phyloP scores from a whole-genome alignment of 2,797 vertebrate species.

The Pogonophryne albipinna region DNA sequence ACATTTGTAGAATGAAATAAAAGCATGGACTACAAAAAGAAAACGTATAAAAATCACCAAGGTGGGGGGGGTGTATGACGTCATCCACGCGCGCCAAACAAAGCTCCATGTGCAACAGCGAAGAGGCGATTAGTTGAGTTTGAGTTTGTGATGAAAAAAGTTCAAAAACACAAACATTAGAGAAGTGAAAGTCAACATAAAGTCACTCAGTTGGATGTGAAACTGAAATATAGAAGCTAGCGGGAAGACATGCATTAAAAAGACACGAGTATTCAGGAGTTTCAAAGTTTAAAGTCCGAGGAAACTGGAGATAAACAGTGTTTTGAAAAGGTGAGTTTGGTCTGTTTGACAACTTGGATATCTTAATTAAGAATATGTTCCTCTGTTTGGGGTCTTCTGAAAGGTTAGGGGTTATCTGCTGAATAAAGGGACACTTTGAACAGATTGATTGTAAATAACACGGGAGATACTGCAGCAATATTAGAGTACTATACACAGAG shows the following conservation, averaged over 20 bases:
- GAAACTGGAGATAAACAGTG: not conserved
- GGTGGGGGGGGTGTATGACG: constrained; percentile 9
- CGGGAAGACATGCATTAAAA: not conserved
- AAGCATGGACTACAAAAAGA: too few relatives aligned
- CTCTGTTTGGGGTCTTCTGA: not conserved
- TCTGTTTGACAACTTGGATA: not conserved
- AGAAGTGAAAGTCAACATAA: accelerated
- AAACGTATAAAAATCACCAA: accelerated
- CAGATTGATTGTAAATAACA: not conserved
- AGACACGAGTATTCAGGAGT: not conserved
- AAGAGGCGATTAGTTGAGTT: constrained; percentile 7
- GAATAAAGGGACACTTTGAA: not conserved
- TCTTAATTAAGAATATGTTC: not conserved
- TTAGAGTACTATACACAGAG: not conserved
- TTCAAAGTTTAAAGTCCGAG: constrained; percentile 47
- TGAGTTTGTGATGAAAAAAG: not conserved
- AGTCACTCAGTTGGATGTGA: too few relatives aligned
- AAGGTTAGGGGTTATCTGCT: not conserved
- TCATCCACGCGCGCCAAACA: constrained; percentile 63
- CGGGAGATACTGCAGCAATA: not conserved
- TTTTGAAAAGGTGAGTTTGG: constrained; percentile 17
- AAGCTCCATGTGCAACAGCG: constrained; percentile 49
- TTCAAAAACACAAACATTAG: accelerated
- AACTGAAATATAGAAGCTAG: not conserved
- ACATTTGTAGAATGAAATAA: too few relatives aligned